Base-by-base conservation (phyloP, 2,888 invertebrate species). In the Acholoe squamosa region DNA sequence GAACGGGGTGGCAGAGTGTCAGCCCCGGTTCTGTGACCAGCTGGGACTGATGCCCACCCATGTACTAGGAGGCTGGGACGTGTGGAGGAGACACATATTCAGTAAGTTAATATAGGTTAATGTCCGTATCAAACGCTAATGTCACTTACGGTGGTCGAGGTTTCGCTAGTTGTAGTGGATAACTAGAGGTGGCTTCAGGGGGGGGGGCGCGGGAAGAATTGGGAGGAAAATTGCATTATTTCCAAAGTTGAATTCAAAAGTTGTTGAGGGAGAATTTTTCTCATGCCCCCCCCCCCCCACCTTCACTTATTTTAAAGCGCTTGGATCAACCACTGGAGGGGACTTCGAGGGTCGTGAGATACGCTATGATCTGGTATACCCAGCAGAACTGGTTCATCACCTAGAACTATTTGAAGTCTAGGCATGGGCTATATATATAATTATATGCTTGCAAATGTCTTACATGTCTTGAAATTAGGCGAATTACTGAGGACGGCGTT, bases 21-120 rank as follows among this genome's bases (percentile, higher is more conserved):
- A 84, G 84, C 84, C 84, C 43, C 43, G 84, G 16, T 84, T 25
- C 25, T 84, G 84, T 84, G 84, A 84, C 43, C 25, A 43, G 84
- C 84, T 84, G 5, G 84, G 84, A 0, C 16, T 84, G 5, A 84
- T 84, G 84, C 84, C 84, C 16, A 84, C 33, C 14, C 84, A 28
- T 10, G 14, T 43, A 16, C 19, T 84, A 22, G 84, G 43, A 28
- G 84, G 84, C 1, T 84, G 84, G 84, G 10, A 84, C n/a, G 84
- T 84, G 22, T 84, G 51, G 43, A 84, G 84, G 43, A 84, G 84
- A 43, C 84, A 84, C 84, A 84, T 84, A 22, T 84, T 84, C 25
- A 25, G 84, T 84, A 71, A 71, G n/a, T n/a, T n/a, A n/a, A n/a
- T n/a, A n/a, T n/a, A n/a, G n/a, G 54, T 54, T 10, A 54, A 54